Percentiles rank a stretch among this genome's conserved stretches.
phyloP scores from a whole-genome alignment of 1,140 invertebrate species.

The Drosophila orosa region DNA sequence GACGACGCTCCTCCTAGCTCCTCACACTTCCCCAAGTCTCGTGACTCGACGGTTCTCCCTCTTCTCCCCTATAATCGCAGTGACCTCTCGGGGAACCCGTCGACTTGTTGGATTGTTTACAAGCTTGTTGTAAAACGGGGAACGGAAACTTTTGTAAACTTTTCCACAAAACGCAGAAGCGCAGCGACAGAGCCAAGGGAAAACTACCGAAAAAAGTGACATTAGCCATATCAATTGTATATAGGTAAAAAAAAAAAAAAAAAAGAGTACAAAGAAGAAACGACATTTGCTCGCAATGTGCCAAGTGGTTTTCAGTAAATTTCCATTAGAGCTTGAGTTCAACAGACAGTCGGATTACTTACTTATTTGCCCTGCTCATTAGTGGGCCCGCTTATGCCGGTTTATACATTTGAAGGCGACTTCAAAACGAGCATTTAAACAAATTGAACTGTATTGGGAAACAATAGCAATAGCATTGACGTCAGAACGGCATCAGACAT shows the following conservation, averaged over 20 bases:
- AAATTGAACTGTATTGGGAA: slow-evolving; percentile 33
- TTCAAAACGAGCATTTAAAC: slow-evolving; percentile 22
- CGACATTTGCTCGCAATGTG: slow-evolving; percentile 45
- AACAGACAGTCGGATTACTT: slow-evolving; percentile 26
- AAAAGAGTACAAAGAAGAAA: slow-evolving; percentile 4
- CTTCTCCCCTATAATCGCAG: slow-evolving; percentile 22
- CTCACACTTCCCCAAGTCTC: slow-evolving; percentile 53
- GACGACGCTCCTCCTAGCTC: background rate
- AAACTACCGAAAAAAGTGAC: slow-evolving; percentile 47
- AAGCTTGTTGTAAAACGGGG: slow-evolving; percentile 37
- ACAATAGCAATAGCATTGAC: slow-evolving; percentile 30
- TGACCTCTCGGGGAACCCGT: slow-evolving; percentile 57
- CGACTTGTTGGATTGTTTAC: slow-evolving; percentile 75
- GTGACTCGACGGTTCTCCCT: slow-evolving; percentile 26
- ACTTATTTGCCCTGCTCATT: slow-evolving; percentile 67
- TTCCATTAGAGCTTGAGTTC: slow-evolving; percentile 61
- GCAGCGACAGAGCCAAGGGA: slow-evolving; percentile 29
- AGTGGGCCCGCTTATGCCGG: slow-evolving; percentile 54
- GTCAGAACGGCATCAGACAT: slow-evolving; percentile 13
- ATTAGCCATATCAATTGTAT: slow-evolving; percentile 30
- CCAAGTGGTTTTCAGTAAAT: slow-evolving; percentile 69
- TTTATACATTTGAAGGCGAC: slow-evolving; percentile 8
- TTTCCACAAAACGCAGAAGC: slow-evolving; percentile 52
- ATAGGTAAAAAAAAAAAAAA: slow-evolving; percentile 3
- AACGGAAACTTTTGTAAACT: slow-evolving; percentile 76